phyloP scores from a whole-genome alignment of 2,888 invertebrate species.

The Hylaea fasciaria region DNA sequence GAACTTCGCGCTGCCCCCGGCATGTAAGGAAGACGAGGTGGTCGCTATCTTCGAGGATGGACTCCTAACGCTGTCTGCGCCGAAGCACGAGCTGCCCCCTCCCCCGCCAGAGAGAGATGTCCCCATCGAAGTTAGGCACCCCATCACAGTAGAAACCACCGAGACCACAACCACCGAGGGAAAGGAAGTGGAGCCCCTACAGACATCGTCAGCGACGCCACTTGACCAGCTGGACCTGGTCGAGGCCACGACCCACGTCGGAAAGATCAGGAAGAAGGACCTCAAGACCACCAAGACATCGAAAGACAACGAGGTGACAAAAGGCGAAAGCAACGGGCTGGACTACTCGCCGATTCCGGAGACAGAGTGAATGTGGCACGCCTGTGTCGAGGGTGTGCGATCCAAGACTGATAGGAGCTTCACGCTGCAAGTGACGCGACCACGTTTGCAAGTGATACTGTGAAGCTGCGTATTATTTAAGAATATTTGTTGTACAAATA shows the following conservation, averaged over 20 bases:
- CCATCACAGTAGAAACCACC: constrained; percentile 45
- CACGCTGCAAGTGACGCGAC: constrained; percentile 37
- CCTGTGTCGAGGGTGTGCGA: constrained; percentile 44
- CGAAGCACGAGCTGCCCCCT: constrained; percentile 74
- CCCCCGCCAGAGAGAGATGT: constrained; percentile 73
- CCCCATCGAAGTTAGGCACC: constrained; percentile 66
- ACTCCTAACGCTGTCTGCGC: constrained; percentile 66
- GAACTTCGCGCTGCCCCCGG: constrained; percentile 70
- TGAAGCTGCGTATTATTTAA: constrained; percentile 35
- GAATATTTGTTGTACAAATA: constrained; percentile 68
- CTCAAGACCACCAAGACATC: constrained; percentile 68
- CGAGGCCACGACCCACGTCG: constrained; percentile 73
- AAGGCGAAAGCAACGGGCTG: constrained; percentile 69
- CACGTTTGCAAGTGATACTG: constrained; percentile 30
- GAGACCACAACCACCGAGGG: constrained; percentile 44
- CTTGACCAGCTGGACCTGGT: constrained; percentile 63
- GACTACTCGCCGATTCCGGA: constrained; percentile 65
- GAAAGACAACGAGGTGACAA: constrained; percentile 77
- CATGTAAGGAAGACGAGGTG: constrained; percentile 73
- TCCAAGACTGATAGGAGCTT: constrained; percentile 70
- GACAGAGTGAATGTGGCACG: constrained; percentile 54
- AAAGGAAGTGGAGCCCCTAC: constrained; percentile 44
- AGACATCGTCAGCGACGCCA: constrained; percentile 50
- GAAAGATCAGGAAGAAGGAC: constrained; percentile 80
- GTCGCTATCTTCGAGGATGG: constrained; percentile 71